phyloP scores from a whole-genome alignment of 2,888 invertebrate genomes.

The Lepidocyrtinus sp. region DNA sequence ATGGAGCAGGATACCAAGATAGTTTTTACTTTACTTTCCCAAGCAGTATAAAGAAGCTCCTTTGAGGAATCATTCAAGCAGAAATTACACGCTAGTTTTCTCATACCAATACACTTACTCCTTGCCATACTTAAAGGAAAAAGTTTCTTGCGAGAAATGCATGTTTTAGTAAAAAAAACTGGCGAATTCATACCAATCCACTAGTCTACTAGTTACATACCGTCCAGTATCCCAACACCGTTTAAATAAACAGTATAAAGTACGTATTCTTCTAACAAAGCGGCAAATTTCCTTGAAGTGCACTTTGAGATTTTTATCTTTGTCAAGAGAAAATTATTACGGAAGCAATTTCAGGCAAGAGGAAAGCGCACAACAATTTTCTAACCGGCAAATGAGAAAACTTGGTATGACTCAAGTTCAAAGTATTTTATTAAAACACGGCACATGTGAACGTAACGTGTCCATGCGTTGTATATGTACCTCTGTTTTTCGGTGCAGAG shows the following conservation, averaged over 20 bases:
- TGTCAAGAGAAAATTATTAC: neutral
- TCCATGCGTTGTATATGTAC: no score
- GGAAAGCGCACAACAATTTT: neutral
- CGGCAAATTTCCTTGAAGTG: neutral
- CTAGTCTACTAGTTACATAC: no score
- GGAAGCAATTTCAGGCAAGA: neutral
- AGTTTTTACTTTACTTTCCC: no score
- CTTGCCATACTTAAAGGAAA: conserved; percentile 66
- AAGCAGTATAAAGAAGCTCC: conserved; percentile 46
- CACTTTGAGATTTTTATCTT: neutral
- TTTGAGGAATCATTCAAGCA: conserved; percentile 63
- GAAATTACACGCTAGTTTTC: conserved; percentile 66
- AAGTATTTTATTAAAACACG: no score
- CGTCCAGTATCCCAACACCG: no score
- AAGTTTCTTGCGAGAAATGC: conserved; percentile 31
- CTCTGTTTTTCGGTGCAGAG: no score
- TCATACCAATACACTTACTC: conserved; percentile 58
- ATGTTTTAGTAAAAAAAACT: conserved; percentile 13
- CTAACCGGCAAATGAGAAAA: no score
- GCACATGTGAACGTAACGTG: no score
- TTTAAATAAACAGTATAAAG: neutral
- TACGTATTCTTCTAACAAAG: neutral
- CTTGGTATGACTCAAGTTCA: no score
- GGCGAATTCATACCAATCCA: conserved; percentile 17
- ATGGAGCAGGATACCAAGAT: conserved; percentile 1